These are phyloP conservation scores for Drosophila antonietae DNA, from an alignment of 2,888 invertebrate species.

Conservation along the genomic window DNA sequence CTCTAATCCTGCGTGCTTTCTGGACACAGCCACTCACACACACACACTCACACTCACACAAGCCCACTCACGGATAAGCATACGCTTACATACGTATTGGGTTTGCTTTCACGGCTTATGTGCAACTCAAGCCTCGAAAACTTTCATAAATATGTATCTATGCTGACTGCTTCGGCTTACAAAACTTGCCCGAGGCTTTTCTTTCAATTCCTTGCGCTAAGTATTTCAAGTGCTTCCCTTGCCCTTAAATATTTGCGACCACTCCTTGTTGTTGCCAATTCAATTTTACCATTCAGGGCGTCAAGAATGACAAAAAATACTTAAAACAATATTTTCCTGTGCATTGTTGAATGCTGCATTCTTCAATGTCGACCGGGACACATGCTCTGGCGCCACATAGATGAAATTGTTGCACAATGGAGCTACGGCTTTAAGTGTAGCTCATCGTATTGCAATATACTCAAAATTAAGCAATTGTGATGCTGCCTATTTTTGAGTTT, in stretches of 20 bases:
- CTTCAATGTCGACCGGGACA: constrained; percentile 25
- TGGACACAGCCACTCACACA: constrained; percentile 36
- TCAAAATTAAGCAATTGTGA: neutral
- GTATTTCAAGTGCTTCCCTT: constrained; percentile 60
- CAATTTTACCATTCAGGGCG: constrained; percentile 44
- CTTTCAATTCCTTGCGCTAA: constrained; percentile 48
- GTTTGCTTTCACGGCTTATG: constrained; percentile 75
- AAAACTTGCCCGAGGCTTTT: constrained; percentile 37
- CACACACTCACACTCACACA: constrained; percentile 1
- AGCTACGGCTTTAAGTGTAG: neutral
- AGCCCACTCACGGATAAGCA: neutral
- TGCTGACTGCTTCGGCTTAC: constrained; percentile 33
- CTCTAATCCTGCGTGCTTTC: constrained; percentile 58
- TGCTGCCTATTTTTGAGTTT: neutral
- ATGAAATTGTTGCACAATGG: constrained; percentile 1
- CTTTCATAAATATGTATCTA: constrained; percentile 53
- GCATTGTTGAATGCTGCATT: constrained; percentile 21
- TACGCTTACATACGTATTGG: constrained; percentile 45
- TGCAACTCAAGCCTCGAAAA: constrained; percentile 62
- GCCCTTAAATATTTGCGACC: constrained; percentile 41
- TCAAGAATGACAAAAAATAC: constrained; percentile 5
- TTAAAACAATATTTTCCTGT: constrained; percentile 55
- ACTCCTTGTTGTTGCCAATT: constrained; percentile 40
- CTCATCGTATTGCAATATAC: neutral
- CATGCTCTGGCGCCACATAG: constrained; percentile 2